phyloP scores from a whole-genome alignment of 2,797 vertebrate genomes.

The Prunella strophiata region DNA sequence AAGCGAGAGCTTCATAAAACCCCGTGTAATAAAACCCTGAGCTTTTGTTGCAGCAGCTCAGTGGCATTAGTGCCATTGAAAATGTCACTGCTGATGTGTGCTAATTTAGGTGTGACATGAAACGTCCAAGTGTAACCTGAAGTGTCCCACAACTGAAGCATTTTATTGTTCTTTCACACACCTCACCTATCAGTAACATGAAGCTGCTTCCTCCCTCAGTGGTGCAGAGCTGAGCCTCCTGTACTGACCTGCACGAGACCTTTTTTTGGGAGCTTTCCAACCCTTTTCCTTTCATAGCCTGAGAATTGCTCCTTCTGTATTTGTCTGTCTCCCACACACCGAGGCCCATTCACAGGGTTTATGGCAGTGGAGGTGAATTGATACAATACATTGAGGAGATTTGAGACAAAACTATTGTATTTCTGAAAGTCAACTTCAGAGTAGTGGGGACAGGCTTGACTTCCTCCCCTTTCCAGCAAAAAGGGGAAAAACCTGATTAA shows the following conservation, averaged over 20 bases:
- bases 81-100: not conserved
- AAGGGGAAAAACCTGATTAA: not conserved
- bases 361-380: not conserved
- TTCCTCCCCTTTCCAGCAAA: not conserved
- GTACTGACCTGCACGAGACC: not conserved
- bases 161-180: constrained; percentile 21
- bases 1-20: not conserved
- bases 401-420: not conserved
- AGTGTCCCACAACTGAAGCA: not conserved
- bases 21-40: not conserved
- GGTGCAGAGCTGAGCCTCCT: not conserved
- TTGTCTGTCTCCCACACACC: not conserved
- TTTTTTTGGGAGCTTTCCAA: constrained; percentile 48
- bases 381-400: not conserved
- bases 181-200: not conserved
- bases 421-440: not conserved
- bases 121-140: not conserved
- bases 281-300: constrained; percentile 27
- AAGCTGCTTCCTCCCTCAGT: not conserved
- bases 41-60: constrained; percentile 11
- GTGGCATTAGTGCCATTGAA: not conserved
- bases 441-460: not conserved
- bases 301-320: constrained; percentile 39
- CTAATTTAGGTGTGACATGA: not conserved
- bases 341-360: not conserved